Evolutionary conservation across 2,113 vertebrate species (phyloP).

Genomic region (Bubo scandiacus): DNA sequence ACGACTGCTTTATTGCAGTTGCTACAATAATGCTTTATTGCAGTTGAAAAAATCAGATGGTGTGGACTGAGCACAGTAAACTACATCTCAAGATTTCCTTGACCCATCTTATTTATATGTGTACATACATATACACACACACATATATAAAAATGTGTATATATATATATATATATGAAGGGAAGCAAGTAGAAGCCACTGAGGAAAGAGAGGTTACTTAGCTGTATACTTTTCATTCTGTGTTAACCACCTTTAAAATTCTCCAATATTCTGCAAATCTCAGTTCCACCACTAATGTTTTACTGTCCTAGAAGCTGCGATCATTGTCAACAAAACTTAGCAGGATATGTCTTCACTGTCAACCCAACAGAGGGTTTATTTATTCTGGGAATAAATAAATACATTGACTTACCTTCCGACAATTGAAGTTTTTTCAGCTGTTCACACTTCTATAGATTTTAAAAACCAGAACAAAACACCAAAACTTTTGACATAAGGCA

Average conservation of each 20-base stretch:
- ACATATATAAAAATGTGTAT: not conserved
- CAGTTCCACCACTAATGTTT: not conserved
- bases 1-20: not conserved
- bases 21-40: not conserved
- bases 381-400: not conserved
- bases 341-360: not conserved
- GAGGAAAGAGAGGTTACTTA: not conserved
- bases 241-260: not conserved
- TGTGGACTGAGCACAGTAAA: not conserved
- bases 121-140: fast-evolving
- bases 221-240: not conserved
- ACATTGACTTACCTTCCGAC: not conserved
- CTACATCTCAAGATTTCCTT: not conserved
- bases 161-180: not conserved
- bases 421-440: not conserved
- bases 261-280: not conserved
- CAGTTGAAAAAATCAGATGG: not conserved
- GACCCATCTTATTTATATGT: not conserved
- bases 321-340: not conserved
- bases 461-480: not conserved
- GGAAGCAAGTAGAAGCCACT: not conserved
- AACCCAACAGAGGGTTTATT: not conserved
- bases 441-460: not conserved
- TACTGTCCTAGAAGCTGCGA: not conserved
- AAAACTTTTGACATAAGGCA: not conserved